Evolutionary conservation across 35 echinoderm and acorn worm species (phyloP).

Genomic region (Hemicentrotus pulcherrimus): DNA sequence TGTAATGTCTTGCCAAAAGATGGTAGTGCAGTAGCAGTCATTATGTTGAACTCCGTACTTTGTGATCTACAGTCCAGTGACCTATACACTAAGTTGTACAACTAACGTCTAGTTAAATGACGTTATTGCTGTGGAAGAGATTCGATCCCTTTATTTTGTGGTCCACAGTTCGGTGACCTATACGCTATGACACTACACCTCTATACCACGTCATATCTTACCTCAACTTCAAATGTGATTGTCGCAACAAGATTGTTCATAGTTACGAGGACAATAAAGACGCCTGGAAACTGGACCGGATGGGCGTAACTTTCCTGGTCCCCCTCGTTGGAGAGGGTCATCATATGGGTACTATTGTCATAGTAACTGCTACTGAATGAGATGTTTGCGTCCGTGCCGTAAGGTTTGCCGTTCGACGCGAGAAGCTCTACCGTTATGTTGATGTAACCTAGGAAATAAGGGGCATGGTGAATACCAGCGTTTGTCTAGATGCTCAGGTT

Average conservation of each 20-base stretch:
- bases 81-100: too few relatives aligned
- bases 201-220: not conserved
- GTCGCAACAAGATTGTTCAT: slow-evolving; percentile 51
- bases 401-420: not conserved
- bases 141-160: too few relatives aligned
- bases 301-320: slow-evolving; percentile 33
- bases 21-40: too few relatives aligned
- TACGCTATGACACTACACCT: too few relatives aligned
- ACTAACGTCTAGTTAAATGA: too few relatives aligned
- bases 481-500: too few relatives aligned
- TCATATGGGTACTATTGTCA: slow-evolving; percentile 9
- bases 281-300: slow-evolving; percentile 25
- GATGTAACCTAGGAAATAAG: slow-evolving; percentile 16
- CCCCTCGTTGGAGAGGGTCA: slow-evolving; percentile 7
- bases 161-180: too few relatives aligned
- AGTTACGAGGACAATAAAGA: slow-evolving; percentile 5
- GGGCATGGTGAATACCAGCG: not conserved
- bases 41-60: too few relatives aligned
- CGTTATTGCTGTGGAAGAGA: too few relatives aligned
- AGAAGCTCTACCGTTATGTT: slow-evolving; percentile 28
- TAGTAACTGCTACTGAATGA: slow-evolving; percentile 28
- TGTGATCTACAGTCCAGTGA: too few relatives aligned
- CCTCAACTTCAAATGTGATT: slow-evolving; percentile 12
- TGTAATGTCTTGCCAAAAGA: too few relatives aligned
- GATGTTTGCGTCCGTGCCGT: slow-evolving; percentile 40